Base-by-base conservation (phyloP, 2,797 vertebrate species). In the Hippocampus kuda region DNA sequence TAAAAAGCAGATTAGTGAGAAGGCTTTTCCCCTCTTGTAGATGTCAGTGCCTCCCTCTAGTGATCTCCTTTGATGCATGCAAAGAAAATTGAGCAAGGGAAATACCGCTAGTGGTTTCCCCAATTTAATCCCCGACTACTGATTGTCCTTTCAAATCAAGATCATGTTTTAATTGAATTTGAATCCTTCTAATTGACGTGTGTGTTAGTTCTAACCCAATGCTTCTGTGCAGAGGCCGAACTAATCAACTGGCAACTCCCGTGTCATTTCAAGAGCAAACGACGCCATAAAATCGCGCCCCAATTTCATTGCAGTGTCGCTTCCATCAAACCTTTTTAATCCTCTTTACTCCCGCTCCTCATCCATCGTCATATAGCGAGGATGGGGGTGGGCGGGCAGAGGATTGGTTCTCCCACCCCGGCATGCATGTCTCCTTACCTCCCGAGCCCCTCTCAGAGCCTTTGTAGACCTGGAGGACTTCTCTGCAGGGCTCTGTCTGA, bases 401-500 rank as follows among this genome's bases (percentile, higher is more conserved):
- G 63, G 44, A 54, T 70, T 53, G 44, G 34, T 70, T 67, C 79
- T 77, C 77, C 73, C 80, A 71, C 75, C 26, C 81, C 81, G 82
- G 88, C 88, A 86, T 90, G 88, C 72, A 48, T 65, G 63, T 30
- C 54, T 69, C 82, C 70, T 72, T 74, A 61, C 65, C 80, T 61
- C 65, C 62, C 67, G 15, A 44, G 71, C 71, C 71, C 69, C 77
- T 81, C 80, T 86, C 83, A 86, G 79, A 91, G 87, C 75, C 84
- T 80, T 89, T 89, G 87, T 94, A 93, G 91, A 93, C 89, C 90
- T 92, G 93, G 94, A 95, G 90, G 93, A 91, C 93, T 95, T 93
- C 87, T 89, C 91, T 97, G 96, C 95, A 93, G 91, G 94, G 89
- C 95, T 95, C 96, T 99, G 96, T 98, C 92, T 99, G 96, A 99